phyloP scores from a whole-genome alignment of 2,113 vertebrate species.

The Castor canadensis region DNA sequence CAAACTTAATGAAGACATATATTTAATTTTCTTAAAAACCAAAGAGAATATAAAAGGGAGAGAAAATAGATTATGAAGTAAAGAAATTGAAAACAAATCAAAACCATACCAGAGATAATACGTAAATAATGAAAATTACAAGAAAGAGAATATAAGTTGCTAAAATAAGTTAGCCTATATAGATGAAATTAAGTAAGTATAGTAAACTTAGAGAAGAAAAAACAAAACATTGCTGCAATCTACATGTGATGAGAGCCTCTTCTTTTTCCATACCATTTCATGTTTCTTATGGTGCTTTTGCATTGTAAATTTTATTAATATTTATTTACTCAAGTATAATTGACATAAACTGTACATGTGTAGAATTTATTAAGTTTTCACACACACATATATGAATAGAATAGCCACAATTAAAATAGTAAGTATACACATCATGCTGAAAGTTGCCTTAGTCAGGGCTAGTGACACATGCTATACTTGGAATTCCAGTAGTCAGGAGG shows the following conservation, averaged over 20 bases:
- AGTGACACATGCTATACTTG: too few species aligned
- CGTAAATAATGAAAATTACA: neutral
- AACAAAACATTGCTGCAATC: neutral
- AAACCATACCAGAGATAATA: neutral
- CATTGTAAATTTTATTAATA: neutral
- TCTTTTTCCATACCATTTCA: neutral
- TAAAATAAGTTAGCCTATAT: neutral
- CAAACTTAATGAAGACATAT: neutral
- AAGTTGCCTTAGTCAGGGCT: too few species aligned
- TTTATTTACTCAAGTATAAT: neutral
- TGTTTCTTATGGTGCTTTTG: neutral
- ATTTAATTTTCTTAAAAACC: neutral
- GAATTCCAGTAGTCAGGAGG: too few species aligned
- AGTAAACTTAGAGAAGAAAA: neutral
- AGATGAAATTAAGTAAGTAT: neutral
- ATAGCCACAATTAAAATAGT: neutral
- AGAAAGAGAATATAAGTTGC: neutral
- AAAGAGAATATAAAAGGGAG: neutral
- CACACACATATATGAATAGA: neutral
- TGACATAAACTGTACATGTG: neutral
- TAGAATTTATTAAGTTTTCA: neutral
- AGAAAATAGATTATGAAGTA: neutral
- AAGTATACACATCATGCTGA: neutral
- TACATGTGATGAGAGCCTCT: neutral
- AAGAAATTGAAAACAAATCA: neutral